Conservation (phyloP, 1,140 invertebrate species). For the Eubasilissa regina region DNA sequence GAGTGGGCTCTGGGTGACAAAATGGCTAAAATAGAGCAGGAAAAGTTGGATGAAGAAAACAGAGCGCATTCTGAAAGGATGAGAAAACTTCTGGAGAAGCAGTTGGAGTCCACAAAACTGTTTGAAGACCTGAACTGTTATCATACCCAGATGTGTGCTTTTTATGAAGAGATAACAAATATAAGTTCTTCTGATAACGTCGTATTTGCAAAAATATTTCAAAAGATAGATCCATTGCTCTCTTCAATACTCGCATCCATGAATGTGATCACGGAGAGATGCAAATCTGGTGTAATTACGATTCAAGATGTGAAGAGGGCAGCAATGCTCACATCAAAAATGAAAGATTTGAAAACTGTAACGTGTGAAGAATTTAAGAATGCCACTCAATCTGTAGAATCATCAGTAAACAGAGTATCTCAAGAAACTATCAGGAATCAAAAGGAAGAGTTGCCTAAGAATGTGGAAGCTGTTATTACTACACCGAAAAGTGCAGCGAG, state of each 20-base stretch:
- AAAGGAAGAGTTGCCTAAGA: background rate
- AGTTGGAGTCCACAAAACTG: constrained; percentile 66
- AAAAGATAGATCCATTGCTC: constrained; percentile 64
- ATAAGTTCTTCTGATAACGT: constrained; percentile 63
- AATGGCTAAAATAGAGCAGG: constrained; percentile 65
- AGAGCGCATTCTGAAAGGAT: constrained; percentile 67
- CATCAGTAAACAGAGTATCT: background rate
- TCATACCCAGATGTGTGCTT: constrained; percentile 66
- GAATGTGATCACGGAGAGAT: constrained; percentile 71
- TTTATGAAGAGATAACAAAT: constrained; percentile 67
- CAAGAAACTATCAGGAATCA: background rate
- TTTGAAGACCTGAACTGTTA: constrained; percentile 66
- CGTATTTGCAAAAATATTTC: constrained; percentile 62
- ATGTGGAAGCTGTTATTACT: background rate
- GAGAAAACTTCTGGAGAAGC: constrained; percentile 69
- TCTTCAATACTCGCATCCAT: constrained; percentile 67
- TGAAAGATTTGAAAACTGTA: constrained; percentile 55
- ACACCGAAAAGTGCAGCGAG: constrained; percentile 54
- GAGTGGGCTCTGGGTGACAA: constrained; percentile 66
- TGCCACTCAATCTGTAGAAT: constrained; percentile 34
- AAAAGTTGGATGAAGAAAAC: constrained; percentile 65
- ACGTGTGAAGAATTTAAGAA: constrained; percentile 16
- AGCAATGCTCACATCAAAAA: constrained; percentile 64
- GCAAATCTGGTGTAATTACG: constrained; percentile 67
- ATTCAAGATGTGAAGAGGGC: constrained; percentile 72